Evolutionary conservation across 2,113 vertebrate genomes (phyloP).

Genomic region (Pseudonaja textilis): DNA sequence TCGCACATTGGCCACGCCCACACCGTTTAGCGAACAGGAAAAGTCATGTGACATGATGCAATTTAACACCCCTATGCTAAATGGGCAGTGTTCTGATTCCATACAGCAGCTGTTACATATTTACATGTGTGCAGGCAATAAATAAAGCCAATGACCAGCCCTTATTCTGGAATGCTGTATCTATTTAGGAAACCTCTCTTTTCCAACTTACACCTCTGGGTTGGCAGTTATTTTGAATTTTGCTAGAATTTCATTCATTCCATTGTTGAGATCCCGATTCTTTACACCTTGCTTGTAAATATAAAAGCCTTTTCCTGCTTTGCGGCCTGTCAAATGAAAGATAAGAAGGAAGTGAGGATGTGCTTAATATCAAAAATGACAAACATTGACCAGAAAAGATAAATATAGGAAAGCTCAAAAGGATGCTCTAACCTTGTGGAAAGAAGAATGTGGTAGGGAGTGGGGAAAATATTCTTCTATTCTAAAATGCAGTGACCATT

Average conservation of each 20-base stretch:
- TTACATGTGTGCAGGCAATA: background rate
- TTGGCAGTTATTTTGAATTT: constrained; percentile 73
- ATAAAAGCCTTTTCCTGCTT: constrained; percentile 88
- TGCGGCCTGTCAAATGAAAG: constrained; percentile 74
- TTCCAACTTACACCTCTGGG: constrained; percentile 77
- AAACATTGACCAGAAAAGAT: background rate
- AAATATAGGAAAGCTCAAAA: background rate
- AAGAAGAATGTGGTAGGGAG: background rate
- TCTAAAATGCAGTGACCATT: background rate
- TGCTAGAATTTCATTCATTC: constrained; percentile 75
- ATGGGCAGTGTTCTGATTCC: background rate
- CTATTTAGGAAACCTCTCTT: background rate
- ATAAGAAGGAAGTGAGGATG: background rate
- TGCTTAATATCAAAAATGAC: background rate
- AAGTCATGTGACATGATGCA: no score
- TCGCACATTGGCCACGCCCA: no score
- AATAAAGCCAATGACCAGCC: background rate
- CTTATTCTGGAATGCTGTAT: background rate
- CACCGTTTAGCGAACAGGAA: no score
- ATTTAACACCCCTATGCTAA: background rate
- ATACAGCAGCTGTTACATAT: background rate
- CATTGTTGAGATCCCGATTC: constrained; percentile 76
- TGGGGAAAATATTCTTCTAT: background rate
- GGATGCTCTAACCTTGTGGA: background rate
- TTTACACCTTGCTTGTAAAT: constrained; percentile 81